phyloP scores from a whole-genome alignment of 2,797 vertebrate species.

The Xerus rutilus region DNA sequence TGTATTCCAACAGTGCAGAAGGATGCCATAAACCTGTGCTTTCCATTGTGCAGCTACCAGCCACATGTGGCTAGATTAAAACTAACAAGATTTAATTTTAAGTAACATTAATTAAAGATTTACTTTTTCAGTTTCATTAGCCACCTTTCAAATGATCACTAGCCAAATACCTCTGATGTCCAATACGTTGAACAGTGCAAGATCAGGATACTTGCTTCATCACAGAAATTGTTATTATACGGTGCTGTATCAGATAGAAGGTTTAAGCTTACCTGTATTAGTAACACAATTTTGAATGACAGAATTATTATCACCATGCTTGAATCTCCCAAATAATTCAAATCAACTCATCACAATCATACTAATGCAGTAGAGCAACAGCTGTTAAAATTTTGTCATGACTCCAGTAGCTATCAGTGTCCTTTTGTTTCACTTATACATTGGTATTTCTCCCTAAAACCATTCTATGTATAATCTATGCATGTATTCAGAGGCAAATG shows the following conservation, averaged over 20 bases:
- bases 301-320: not conserved
- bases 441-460: not conserved
- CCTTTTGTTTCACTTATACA: not conserved
- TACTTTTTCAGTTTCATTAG: not conserved
- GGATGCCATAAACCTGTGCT: not conserved
- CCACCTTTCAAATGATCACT: not conserved
- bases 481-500: not conserved
- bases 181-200: not conserved
- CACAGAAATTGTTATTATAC: not conserved
- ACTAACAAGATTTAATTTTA: not conserved
- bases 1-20: not conserved
- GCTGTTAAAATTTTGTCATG: not conserved
- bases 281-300: not conserved
- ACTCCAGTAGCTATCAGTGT: not conserved
- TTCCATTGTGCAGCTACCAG: not conserved
- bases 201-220: not conserved
- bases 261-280: not conserved
- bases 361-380: not conserved
- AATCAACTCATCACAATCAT: not conserved
- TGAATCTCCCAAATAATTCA: not conserved
- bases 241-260: not conserved
- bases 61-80: not conserved
- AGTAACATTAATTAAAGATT: not conserved
- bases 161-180: not conserved
- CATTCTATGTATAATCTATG: not conserved